Percentiles rank a stretch among this genome's conserved stretches.
Evolutionary conservation across 2,797 vertebrate species (phyloP).

Genomic region (Peromyscus eremicus): DNA sequence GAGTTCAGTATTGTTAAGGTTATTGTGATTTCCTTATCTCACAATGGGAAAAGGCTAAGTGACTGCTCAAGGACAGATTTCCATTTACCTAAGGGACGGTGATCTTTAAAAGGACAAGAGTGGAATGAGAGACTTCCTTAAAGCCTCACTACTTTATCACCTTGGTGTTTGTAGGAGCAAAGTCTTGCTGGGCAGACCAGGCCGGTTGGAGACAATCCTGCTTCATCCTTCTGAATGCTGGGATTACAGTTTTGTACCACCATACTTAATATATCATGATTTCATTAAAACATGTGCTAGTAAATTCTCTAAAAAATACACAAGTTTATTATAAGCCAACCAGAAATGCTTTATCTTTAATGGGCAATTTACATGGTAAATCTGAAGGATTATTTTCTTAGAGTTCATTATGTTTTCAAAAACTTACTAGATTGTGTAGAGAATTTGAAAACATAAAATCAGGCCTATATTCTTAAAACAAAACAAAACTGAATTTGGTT

Average conservation of each 20-base stretch:
- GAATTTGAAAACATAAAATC: constrained; percentile 39
- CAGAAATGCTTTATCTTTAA: constrained; percentile 15
- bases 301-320: neutral
- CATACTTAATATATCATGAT: neutral
- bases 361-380: neutral
- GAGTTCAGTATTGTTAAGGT: neutral
- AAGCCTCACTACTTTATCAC: neutral
- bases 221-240: neutral
- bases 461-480: neutral
- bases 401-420: neutral
- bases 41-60: neutral
- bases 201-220: too few species aligned
- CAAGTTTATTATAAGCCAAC: neutral
- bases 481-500: neutral
- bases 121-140: neutral
- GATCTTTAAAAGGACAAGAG: neutral
- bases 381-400: constrained; percentile 30
- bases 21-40: neutral
- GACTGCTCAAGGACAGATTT: neutral
- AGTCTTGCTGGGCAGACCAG: neutral
- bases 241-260: neutral
- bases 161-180: neutral
- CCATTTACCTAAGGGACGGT: neutral
- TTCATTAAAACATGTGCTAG: neutral
- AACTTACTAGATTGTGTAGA: neutral